Evolutionary conservation across 2,888 invertebrate genomes (phyloP).

Genomic region (Choreutis nemorana): DNA sequence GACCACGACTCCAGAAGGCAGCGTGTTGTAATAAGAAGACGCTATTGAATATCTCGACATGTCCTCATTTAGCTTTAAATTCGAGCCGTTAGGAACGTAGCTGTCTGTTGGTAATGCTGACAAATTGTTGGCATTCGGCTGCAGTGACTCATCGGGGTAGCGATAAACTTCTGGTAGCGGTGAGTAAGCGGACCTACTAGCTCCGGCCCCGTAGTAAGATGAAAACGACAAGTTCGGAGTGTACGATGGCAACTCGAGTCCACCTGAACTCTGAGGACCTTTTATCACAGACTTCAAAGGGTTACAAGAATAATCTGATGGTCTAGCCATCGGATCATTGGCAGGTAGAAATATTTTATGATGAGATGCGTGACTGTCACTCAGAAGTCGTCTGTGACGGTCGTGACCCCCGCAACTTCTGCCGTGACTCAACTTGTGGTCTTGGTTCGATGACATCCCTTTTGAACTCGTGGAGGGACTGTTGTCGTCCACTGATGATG

Average conservation of each 20-base stretch:
- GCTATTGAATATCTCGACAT: constrained; percentile 32
- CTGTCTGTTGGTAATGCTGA: constrained; percentile 38
- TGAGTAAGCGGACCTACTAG: constrained; percentile 48
- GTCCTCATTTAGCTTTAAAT: constrained; percentile 46
- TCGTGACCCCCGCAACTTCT: constrained; percentile 56
- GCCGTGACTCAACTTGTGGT: constrained; percentile 50
- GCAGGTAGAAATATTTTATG: constrained; percentile 43
- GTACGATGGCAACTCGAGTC: constrained; percentile 46
- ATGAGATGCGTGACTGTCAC: constrained; percentile 43
- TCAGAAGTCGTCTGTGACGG: constrained; percentile 41
- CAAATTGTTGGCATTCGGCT: constrained; percentile 37
- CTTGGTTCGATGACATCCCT: constrained; percentile 44
- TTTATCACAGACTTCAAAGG: constrained; percentile 44
- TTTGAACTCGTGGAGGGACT: constrained; percentile 44
- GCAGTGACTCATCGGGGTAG: constrained; percentile 55
- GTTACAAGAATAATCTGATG: constrained; percentile 42
- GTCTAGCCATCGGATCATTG: constrained; percentile 32
- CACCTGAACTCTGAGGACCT: constrained; percentile 25
- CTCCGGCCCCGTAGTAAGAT: constrained; percentile 39
- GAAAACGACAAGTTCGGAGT: constrained; percentile 52
- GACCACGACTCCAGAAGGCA: constrained; percentile 33
- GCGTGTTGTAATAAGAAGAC: constrained; percentile 37
- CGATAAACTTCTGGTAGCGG: constrained; percentile 54
- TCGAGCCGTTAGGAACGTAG: constrained; percentile 50
- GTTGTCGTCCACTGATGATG: constrained; percentile 43